A percentile compares a stretch with the other conserved stretches of the same genome.
These are phyloP conservation scores for Coenobita brevimanus DNA, from an alignment of 1,140 invertebrate species.

Conservation along the genomic window DNA sequence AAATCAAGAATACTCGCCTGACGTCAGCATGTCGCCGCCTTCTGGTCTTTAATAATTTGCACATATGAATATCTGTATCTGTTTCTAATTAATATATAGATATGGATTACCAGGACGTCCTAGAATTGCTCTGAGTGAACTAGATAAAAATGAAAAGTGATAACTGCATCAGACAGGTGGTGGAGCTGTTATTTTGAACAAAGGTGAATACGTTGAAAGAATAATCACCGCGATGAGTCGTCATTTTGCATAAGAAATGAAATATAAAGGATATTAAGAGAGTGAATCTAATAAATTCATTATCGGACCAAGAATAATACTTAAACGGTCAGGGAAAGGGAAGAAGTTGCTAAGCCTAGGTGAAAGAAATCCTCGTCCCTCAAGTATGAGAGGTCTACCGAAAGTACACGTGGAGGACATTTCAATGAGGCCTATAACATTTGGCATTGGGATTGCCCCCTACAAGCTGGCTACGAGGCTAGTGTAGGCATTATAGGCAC, in stretches of 20 bases:
- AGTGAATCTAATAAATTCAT: not conserved
- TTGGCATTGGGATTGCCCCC: not conserved
- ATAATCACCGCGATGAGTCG: not conserved
- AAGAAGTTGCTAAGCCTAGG: not conserved
- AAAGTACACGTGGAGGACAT: not conserved
- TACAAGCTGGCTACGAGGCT: not conserved
- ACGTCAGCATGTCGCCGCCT: too few species aligned
- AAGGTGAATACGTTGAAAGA: not conserved
- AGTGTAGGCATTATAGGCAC: not conserved
- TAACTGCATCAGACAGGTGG: not conserved
- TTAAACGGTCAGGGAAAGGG: not conserved
- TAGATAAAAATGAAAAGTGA: too few species aligned
- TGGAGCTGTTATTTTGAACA: not conserved
- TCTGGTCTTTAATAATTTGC: too few species aligned
- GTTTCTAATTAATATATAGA: too few species aligned
- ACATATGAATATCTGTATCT: too few species aligned
- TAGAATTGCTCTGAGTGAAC: too few species aligned
- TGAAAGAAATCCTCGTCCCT: not conserved
- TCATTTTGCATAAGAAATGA: not conserved
- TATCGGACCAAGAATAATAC: not conserved
- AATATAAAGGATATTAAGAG: not conserved
- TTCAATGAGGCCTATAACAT: not conserved
- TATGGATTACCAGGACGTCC: too few species aligned
- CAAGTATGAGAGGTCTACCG: not conserved
- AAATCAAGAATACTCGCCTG: too few species aligned